phyloP scores from a whole-genome alignment of 2,113 vertebrate species.

The Plotosus lineatus region DNA sequence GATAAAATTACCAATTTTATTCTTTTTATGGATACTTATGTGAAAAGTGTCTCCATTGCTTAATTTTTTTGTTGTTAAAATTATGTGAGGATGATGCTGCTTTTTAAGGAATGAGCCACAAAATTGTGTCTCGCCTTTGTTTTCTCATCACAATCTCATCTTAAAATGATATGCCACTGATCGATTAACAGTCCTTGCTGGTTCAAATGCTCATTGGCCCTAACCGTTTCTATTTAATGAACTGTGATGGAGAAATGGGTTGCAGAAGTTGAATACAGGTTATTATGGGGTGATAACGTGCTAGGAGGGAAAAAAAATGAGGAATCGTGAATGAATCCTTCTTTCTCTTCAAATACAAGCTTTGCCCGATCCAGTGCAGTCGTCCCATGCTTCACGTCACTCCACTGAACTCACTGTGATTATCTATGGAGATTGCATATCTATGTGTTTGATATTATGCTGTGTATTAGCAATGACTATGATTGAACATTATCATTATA shows the following conservation, averaged over 20 bases:
- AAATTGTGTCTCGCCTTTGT: not conserved
- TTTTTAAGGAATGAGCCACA: no score
- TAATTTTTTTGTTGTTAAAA: no score
- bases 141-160: conserved; percentile 23
- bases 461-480: not conserved
- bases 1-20: no score
- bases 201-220: conserved; percentile 32
- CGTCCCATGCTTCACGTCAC: not conserved
- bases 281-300: conserved; percentile 46
- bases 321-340: not conserved
- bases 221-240: conserved; percentile 32
- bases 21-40: no score
- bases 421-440: not conserved
- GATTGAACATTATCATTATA: not conserved
- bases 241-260: conserved; percentile 38
- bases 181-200: conserved; percentile 34
- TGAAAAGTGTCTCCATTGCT: no score
- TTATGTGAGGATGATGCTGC: no score
- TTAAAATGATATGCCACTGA: conserved; percentile 19
- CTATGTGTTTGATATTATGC: not conserved
- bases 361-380: not conserved
- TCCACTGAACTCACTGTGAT: not conserved
- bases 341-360: not conserved
- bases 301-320: conserved; percentile 1
- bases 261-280: conserved; percentile 42